A percentile compares a stretch with the other conserved stretches of the same genome.
Evolutionary conservation across 2,888 invertebrate genomes (phyloP).

Genomic region (Archaeoteleia sp.): DNA sequence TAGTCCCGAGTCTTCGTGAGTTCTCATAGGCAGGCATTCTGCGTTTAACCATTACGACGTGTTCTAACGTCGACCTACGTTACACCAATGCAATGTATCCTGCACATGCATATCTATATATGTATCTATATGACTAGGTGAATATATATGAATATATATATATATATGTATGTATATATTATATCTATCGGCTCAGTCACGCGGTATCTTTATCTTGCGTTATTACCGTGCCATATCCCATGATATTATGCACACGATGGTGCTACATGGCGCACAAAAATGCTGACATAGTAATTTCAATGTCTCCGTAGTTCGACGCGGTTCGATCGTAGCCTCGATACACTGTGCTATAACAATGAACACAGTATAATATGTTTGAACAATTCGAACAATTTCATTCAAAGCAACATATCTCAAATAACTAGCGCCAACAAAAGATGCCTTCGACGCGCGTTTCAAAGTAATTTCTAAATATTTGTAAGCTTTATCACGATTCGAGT

Average conservation of each 20-base stretch:
- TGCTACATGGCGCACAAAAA: background rate
- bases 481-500: no score
- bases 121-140: constrained; percentile 26
- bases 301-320: background rate
- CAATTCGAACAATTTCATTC: no score
- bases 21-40: constrained; percentile 47
- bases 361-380: no score
- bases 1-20: constrained; percentile 67
- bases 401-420: no score
- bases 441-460: no score
- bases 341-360: no score
- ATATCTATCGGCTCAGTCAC: background rate
- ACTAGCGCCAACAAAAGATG: no score
- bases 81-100: background rate
- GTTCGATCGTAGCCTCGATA: background rate
- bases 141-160: constrained; percentile 32
- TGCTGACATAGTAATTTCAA: constrained; percentile 1
- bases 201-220: constrained; percentile 6
- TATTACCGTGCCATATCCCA: constrained; percentile 5
- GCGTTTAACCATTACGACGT: constrained; percentile 47
- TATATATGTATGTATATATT: background rate
- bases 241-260: background rate
- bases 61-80: constrained; percentile 42
- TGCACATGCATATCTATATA: constrained; percentile 15
- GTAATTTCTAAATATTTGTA: no score